A percentile compares a stretch with the other conserved stretches of the same genome.
Evolutionary conservation across 2,888 invertebrate species (phyloP).

Genomic region (Zeuzera pyrina): DNA sequence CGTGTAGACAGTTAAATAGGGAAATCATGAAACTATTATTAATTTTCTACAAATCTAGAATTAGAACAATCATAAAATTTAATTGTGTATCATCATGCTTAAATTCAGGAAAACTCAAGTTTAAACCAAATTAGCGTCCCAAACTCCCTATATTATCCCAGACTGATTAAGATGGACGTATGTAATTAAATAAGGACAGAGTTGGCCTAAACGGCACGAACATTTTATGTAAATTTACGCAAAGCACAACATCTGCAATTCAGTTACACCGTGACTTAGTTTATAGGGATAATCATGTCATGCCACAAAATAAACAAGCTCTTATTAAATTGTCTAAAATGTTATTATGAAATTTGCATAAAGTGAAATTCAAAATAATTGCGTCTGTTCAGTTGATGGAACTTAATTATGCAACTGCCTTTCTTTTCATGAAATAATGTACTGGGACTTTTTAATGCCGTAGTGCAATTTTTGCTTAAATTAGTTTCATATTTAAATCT

Average conservation of each 20-base stretch:
- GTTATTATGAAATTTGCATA: conserved; percentile 15
- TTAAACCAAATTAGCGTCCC: conserved; percentile 25
- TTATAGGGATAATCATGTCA: conserved; percentile 13
- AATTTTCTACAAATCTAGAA: not conserved
- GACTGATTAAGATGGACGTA: conserved; percentile 32
- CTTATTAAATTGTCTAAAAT: conserved; percentile 22
- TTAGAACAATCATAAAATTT: conserved; percentile 1
- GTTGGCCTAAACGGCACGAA: conserved; percentile 22
- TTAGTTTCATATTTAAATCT: too few relatives aligned
- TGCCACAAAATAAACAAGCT: conserved; percentile 20
- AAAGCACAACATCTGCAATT: conserved; percentile 28
- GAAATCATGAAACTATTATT: too few relatives aligned
- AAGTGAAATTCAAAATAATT: conserved; percentile 16
- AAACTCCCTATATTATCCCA: conserved; percentile 19
- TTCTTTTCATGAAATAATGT: too few relatives aligned
- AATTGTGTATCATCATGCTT: not conserved
- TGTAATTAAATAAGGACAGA: conserved; percentile 35
- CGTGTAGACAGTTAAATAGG: too few relatives aligned
- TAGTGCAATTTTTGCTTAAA: too few relatives aligned
- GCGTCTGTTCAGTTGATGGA: too few relatives aligned
- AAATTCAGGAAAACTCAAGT: conserved; percentile 15
- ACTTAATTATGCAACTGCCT: too few relatives aligned
- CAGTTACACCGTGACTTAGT: conserved; percentile 18
- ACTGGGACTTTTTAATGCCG: too few relatives aligned
- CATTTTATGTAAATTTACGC: conserved; percentile 35